These are phyloP conservation scores for Pimephales promelas DNA, from an alignment of 2,113 vertebrate species.

Conservation along the genomic window DNA sequence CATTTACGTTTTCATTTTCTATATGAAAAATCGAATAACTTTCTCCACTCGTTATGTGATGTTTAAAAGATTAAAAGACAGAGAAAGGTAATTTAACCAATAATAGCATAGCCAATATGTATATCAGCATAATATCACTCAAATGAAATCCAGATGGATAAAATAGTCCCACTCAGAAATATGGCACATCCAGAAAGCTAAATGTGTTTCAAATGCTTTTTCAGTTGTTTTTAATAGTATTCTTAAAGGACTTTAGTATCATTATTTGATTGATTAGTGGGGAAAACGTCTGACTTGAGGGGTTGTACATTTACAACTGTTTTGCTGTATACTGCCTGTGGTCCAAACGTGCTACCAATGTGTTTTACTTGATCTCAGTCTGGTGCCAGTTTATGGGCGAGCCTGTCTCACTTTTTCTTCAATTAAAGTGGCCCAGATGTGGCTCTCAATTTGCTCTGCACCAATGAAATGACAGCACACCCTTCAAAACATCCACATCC, in stretches of 20 bases:
- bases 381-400: constrained; percentile 73
- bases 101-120: not conserved
- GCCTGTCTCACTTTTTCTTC: constrained; percentile 69
- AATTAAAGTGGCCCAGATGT: constrained; percentile 79
- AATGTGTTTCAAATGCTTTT: not conserved
- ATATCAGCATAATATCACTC: not conserved
- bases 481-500: constrained; percentile 42
- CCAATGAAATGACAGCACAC: constrained; percentile 57
- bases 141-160: not conserved
- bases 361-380: constrained; percentile 77
- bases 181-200: not conserved
- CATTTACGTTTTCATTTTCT: not conserved
- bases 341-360: constrained; percentile 75
- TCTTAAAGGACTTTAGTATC: not conserved
- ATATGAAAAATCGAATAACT: not conserved
- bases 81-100: not conserved
- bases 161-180: not conserved
- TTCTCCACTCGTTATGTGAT: not conserved
- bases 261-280: not conserved
- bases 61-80: not conserved
- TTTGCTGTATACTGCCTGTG: constrained; percentile 59
- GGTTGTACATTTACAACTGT: constrained; percentile 7
- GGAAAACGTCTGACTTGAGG: not conserved
- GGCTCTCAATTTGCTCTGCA: constrained; percentile 64
- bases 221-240: not conserved